Conservation (phyloP, 2,888 invertebrate species). For the Epinotia nisella region DNA sequence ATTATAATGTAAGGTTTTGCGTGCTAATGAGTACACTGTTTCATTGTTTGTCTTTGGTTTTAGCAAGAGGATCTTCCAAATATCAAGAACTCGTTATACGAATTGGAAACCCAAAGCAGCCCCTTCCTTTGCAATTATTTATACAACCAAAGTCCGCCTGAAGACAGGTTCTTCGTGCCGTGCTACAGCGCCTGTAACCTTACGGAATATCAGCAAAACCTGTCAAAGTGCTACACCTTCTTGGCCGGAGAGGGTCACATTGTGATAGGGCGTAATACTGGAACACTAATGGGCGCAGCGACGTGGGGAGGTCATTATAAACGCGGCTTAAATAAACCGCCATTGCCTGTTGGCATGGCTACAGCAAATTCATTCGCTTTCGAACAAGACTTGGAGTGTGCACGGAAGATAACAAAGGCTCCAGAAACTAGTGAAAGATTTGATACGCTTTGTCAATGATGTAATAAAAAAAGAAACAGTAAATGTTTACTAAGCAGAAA, state of each 20-base stretch:
- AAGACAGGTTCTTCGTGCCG: constrained; percentile 49
- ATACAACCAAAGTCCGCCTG: background rate
- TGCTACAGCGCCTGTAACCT: constrained; percentile 36
- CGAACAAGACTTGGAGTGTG: constrained; percentile 34
- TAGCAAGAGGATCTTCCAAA: background rate
- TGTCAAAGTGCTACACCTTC: background rate
- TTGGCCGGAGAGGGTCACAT: constrained; percentile 41
- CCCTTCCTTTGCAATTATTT: constrained; percentile 2
- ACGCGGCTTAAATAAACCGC: too few species aligned
- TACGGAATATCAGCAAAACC: background rate
- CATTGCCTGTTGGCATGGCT: constrained; percentile 42
- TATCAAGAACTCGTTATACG: background rate
- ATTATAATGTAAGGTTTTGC: too few species aligned
- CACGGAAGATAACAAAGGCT: constrained; percentile 29
- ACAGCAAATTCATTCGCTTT: constrained; percentile 41
- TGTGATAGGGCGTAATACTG: constrained; percentile 4
- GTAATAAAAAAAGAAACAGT: background rate
- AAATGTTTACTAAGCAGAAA: too few species aligned
- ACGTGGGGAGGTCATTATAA: constrained; percentile 40
- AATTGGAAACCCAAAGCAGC: background rate
- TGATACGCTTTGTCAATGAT: background rate
- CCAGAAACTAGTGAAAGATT: background rate
- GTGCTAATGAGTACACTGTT: background rate
- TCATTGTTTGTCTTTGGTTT: background rate
- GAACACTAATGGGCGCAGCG: constrained; percentile 38